Evolutionary conservation across 1,140 invertebrate species (phyloP).

Genomic region (Zaprionus vittiger): DNA sequence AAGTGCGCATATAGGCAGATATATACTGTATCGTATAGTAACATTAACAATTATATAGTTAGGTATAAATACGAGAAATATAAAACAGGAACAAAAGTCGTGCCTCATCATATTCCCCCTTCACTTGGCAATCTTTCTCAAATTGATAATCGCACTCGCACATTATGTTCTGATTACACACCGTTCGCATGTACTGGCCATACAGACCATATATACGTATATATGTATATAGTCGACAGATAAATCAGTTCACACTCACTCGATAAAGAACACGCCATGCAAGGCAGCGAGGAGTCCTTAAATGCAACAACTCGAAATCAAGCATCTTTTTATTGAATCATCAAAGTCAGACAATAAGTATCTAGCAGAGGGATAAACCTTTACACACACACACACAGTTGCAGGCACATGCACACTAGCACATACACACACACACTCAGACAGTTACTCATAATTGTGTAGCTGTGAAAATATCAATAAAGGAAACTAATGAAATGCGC

Average conservation of each 20-base stretch:
- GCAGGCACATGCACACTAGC: slow-evolving; percentile 7
- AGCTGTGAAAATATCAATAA: slow-evolving; percentile 82
- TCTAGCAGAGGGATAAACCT: slow-evolving; percentile 27
- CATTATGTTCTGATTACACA: not conserved
- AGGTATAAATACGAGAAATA: not conserved
- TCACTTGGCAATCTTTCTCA: not conserved
- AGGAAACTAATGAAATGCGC: slow-evolving; percentile 82
- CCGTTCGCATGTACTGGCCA: not conserved
- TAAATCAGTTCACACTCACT: slow-evolving; percentile 16
- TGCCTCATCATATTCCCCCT: not conserved
- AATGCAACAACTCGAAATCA: slow-evolving; percentile 46
- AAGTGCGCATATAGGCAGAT: not conserved
- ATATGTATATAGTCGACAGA: not conserved
- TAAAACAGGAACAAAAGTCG: not conserved
- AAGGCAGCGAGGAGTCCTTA: slow-evolving; percentile 20
- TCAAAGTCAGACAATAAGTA: slow-evolving; percentile 60
- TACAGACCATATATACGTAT: not conserved
- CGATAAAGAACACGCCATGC: slow-evolving; percentile 19
- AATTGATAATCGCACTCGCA: not conserved
- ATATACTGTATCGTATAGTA: not conserved
- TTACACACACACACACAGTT: slow-evolving; percentile 18
- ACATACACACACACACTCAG: slow-evolving; percentile 13
- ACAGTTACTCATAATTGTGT: slow-evolving; percentile 75
- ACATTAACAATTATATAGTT: not conserved
- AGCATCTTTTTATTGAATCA: slow-evolving; percentile 66